Base-by-base conservation (phyloP, 92 coral and sea anemone species). In the Bergia sp. region DNA sequence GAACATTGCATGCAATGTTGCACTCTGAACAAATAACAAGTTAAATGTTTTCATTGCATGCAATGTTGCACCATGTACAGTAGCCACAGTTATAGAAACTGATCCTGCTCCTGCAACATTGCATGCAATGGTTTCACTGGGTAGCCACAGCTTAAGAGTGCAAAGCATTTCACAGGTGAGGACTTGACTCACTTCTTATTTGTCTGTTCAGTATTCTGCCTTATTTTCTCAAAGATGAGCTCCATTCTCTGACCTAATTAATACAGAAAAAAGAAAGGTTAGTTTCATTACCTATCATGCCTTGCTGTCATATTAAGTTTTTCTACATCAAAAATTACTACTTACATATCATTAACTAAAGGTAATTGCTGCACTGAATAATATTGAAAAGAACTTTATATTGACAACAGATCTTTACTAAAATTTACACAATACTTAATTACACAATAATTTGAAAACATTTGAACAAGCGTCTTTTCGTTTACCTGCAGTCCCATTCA, bases 201-300 rank as follows among this genome's bases (percentile, higher is more conserved):
- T 49, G 55, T 49, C 55, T 49, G 55, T 49, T 12, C 55, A 49
- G 55, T 49, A 49, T 49, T 49, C 55, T 49, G 11, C 55, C 55
- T 49, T 0, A 38, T 67, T 67, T 67, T 67, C 73, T 0, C 73
- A 67, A 67, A 67, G 23, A 49, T 67, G 73, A 67, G 73, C 73
- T 67, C 73, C 0, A 3, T 67, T 91, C 82, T 42, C 81, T 91
- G 86, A 49, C 55, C 55, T 49, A 49, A 49, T 49, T 49, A 49
- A 49, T 49, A 49, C 55, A 49, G 55, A 49, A 49, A 49, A 49
- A 49, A 49, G 55, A 49, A 0, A 66, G 73, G 37, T 66, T 66
- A 66, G 1, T 66, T 66, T 66, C 73, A 66, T 37, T 6, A 66
- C 73, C 9, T 66, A 66, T 66, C 73, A 66, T 23, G 73, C 73